Conservation (phyloP, 2,113 vertebrate species). For the Oceanites oceanicus region DNA sequence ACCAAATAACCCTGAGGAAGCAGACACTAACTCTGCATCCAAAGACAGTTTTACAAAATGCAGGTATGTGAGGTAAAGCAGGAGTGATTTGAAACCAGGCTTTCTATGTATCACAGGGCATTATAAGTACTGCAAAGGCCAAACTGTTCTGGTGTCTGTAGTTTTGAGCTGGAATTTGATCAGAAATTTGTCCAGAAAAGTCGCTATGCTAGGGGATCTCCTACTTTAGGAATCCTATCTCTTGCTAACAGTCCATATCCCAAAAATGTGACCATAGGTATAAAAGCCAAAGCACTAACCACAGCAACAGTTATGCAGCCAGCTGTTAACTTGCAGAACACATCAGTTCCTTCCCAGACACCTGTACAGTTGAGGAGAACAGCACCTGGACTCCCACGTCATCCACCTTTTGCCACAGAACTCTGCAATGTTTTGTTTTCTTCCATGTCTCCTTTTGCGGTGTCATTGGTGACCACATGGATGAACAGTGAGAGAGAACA, state of each 20-base stretch:
- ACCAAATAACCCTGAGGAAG: neutral
- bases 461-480: neutral
- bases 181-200: neutral
- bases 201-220: rapidly evolving
- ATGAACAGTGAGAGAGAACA: neutral
- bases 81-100: neutral
- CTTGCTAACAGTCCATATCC: neutral
- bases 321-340: neutral
- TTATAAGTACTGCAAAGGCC: neutral
- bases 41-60: neutral
- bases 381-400: neutral
- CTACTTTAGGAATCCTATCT: neutral
- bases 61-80: neutral
- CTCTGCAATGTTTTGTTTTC: neutral
- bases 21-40: neutral
- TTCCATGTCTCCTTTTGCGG: neutral
- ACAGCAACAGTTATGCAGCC: neutral
- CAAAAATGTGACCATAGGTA: neutral
- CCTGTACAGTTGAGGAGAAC: neutral
- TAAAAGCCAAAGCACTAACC: neutral
- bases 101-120: neutral
- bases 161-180: neutral
- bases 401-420: neutral
- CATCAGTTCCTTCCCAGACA: neutral
- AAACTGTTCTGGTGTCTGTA: neutral